Base-by-base conservation (phyloP, 2,113 vertebrate genomes). In the Mormyrus lacerda region DNA sequence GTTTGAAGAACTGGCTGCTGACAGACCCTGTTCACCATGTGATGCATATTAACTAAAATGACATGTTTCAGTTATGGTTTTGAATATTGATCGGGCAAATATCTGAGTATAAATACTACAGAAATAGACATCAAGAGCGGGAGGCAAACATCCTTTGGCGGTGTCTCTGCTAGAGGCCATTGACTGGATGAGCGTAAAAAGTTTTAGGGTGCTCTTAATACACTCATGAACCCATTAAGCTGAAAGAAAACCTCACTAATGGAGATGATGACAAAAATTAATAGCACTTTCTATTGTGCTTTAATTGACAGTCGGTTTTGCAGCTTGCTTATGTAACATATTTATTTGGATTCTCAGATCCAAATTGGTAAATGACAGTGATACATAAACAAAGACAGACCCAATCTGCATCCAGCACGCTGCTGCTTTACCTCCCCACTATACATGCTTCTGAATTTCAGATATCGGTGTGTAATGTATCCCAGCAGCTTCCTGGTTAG, bases 301-400 rank as follows among this genome's bases (percentile, higher is more conserved):
- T 84, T 65, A 85, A 85, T 89, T 84, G 39, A 10, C 53, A 58
- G 35, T 4, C 35, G 1, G 45, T 31, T 89, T 65, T 86, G 55
- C 58, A 84, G 48, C 84, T 48, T 73, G 55, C 42, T 87, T 76
- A 86, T 87, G n/a, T 50, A 69, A n/a, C 87, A 79, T 87, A 69
- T 91, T 89, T 88, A 88, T 65, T 88, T 24, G 42, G 27, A 90
- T 88, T 89, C 39, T 6, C 24, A 55, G 53, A 21, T 48, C 1
- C 35, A 42, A 79, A 79, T 39, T 79, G 35, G 35, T 42, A 19
- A 19, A 42, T 79, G 69, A 76, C 35, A 9, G 2, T 76, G 17
- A 79, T 39, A 79, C 1, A 42, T 7, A 79, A 79, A 79, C 73
- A 42, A 42, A 79, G 73, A 76, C 39, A 39, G 11, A 31, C 11